These are phyloP conservation scores for Neosilurus hyrtlii DNA, from an alignment of 2,797 vertebrate species.

Conservation along the genomic window DNA sequence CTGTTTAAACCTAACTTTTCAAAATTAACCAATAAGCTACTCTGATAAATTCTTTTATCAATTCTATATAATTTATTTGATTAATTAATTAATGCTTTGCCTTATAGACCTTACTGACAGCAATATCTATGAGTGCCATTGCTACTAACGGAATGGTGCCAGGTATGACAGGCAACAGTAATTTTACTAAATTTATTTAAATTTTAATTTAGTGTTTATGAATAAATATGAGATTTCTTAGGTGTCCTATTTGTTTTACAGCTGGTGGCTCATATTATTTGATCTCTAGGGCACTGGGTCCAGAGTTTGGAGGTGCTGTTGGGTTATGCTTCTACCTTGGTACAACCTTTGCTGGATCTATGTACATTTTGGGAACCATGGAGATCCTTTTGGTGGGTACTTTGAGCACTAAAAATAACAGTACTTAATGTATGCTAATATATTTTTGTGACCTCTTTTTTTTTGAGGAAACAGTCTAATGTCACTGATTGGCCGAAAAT, in stretches of 20 bases:
- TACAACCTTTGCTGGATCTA: constrained; percentile 91
- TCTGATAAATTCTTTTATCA: neutral
- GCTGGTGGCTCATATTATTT: constrained; percentile 96
- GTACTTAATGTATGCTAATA: too few relatives aligned
- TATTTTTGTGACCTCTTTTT: too few relatives aligned
- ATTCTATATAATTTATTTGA: neutral
- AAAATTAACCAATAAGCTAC: neutral
- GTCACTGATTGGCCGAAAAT: neutral
- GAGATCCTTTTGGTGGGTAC: constrained; percentile 87
- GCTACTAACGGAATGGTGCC: constrained; percentile 97
- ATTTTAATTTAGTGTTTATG: neutral
- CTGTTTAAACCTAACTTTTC: neutral
- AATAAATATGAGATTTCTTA: neutral
- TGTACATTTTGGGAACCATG: constrained; percentile 95
- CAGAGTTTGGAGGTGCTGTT: constrained; percentile 94
- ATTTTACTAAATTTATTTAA: neutral
- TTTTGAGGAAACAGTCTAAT: neutral
- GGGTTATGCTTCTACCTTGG: constrained; percentile 95
- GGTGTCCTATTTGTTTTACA: constrained; percentile 55
- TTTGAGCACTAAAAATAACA: neutral
- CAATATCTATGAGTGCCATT: constrained; percentile 98
- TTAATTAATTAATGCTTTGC: constrained; percentile 31
- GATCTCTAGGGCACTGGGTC: constrained; percentile 93
- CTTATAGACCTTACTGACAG: constrained; percentile 88
- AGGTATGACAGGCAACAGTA: constrained; percentile 72